These are phyloP conservation scores for Tanytarsus gracilentus DNA, from an alignment of 2,888 invertebrate genomes.

Conservation along the genomic window DNA sequence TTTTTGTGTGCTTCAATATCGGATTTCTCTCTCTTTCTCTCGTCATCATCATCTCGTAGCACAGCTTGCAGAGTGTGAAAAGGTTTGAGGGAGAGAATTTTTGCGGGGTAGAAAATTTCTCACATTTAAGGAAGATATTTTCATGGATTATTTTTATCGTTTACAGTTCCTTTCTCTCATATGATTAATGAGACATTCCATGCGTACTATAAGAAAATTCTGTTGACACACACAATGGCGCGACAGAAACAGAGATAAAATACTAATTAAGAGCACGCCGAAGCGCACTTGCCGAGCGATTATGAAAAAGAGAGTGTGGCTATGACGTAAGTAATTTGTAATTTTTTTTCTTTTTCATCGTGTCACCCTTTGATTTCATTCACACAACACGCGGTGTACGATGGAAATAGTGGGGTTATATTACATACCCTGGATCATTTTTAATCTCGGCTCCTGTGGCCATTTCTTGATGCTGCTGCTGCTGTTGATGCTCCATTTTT, in stretches of 20 bases:
- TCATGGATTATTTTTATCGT: conserved; percentile 25
- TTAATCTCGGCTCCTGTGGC: conserved; percentile 28
- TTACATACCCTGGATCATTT: conserved; percentile 27
- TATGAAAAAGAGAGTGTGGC: not conserved
- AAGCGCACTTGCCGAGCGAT: conserved; percentile 6
- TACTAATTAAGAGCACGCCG: conserved; percentile 26
- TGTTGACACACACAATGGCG: conserved; percentile 7
- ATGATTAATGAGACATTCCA: conserved; percentile 27
- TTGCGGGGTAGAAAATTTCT: not conserved
- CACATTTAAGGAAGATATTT: not conserved
- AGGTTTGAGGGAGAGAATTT: not conserved
- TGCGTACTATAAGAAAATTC: too few relatives aligned
- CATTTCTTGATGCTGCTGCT: conserved; percentile 26
- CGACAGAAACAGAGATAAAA: conserved; percentile 14
- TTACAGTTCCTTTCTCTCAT: conserved; percentile 15
- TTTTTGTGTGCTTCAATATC: not conserved
- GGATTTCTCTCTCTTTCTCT: not conserved
- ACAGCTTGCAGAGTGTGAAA: not conserved
- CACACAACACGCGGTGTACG: too few relatives aligned
- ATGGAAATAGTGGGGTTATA: not conserved
- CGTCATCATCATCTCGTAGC: not conserved
- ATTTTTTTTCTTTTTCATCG: not conserved
- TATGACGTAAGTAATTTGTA: conserved; percentile 13
- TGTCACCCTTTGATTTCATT: too few relatives aligned
- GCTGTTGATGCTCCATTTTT: conserved; percentile 24